phyloP scores from a whole-genome alignment of 2,113 vertebrate genomes.

The Notothenia rossii region DNA sequence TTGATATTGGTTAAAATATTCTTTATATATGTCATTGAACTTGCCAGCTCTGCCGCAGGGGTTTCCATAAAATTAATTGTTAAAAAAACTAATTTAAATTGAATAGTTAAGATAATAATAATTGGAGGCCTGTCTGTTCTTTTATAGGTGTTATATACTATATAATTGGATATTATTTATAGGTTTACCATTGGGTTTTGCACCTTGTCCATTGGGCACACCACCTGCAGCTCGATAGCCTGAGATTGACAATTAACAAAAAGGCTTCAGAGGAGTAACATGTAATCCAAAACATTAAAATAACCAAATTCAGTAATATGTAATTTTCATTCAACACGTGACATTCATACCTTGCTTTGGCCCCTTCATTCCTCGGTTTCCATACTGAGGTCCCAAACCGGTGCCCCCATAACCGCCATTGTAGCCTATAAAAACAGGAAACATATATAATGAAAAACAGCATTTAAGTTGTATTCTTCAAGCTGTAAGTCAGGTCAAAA shows the following conservation, averaged over 20 bases:
- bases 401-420: constrained; percentile 56
- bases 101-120: too few relatives aligned
- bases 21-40: neutral
- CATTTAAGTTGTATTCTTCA: neutral
- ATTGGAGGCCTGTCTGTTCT: neutral
- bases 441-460: neutral
- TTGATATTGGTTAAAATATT: neutral
- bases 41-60: constrained; percentile 47
- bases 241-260: constrained; percentile 31
- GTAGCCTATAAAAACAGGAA: constrained; percentile 40
- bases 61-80: constrained; percentile 57
- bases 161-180: neutral
- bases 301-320: neutral
- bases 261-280: neutral
- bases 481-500: neutral
- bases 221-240: constrained; percentile 55
- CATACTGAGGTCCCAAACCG: constrained; percentile 59
- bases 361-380: constrained; percentile 72
- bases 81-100: too few relatives aligned
- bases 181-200: constrained; percentile 50
- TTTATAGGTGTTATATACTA: too few relatives aligned
- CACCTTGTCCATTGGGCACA: constrained; percentile 46
- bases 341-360: constrained; percentile 57
- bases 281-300: neutral
- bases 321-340: neutral